Evolutionary conservation across 1,140 invertebrate genomes (phyloP), one percentile per base, ranked within the genome.

Genomic region (Hyphantria cunea): DNA sequence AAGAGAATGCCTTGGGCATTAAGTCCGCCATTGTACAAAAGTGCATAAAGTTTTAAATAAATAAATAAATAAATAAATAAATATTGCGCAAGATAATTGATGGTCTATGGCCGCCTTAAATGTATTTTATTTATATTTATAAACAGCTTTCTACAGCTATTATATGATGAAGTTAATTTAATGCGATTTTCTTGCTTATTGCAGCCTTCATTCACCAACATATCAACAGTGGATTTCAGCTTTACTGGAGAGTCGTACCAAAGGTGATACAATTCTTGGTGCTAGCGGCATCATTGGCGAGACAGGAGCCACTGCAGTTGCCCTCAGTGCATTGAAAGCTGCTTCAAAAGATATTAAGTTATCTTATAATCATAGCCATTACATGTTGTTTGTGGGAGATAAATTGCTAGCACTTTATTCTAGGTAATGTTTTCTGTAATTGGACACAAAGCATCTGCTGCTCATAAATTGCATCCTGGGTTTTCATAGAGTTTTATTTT

Each of bases 241-340:
- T 17, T 66, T 89, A 10, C 14, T 90, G 34, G 84, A 89, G 1
- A 79, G 79, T 48, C 77, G 84, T 3, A 74, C 68, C 1, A 87
- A 89, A 72, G 87, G 87, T 17, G 87, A 89, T 53, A 82, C 80
- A 2, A 82, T 90, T 12, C 84, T 86, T 0, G 87, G 87, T 6
- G 86, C 87, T 3, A 89, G 83, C 71, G 87, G 87, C 0, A 74
- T 90, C 4, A 90, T 90, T n/a, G 87, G 86, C 4, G 86, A 90
- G 61, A 86, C 80, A 69, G 86, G 86, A 0, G 87, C 83, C 3
- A 86, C 86, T 0, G 75, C 66, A 4, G 79, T 82, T 3, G 83
- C 86, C 6, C 66, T 90, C 0, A 86, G 78, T 70, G 82, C 86
- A 9, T 70, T 90, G 5, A 90, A 87, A 62, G 62, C 72, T 32